A percentile compares a stretch with the other conserved stretches of the same genome.
These are phyloP conservation scores for Epirrita christyi DNA, from an alignment of 2,888 invertebrate species.

Conservation along the genomic window DNA sequence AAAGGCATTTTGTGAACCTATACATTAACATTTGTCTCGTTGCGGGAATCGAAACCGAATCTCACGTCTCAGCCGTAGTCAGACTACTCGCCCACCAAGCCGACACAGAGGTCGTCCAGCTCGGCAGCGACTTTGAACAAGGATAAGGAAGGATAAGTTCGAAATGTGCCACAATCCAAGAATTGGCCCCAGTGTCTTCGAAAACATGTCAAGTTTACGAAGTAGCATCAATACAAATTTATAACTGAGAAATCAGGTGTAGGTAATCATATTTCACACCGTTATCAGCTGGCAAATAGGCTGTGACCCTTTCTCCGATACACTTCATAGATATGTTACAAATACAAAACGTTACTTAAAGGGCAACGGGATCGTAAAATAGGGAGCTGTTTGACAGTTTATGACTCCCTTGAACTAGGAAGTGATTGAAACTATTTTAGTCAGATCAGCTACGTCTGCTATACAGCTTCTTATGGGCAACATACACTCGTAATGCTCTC, in stretches of 20 bases:
- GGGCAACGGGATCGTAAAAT: slow-evolving; percentile 24
- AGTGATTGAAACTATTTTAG: slow-evolving; percentile 49
- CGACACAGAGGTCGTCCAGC: too few relatives aligned
- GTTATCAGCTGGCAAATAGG: slow-evolving; percentile 37
- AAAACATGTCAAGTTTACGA: slow-evolving; percentile 22
- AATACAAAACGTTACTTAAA: slow-evolving; percentile 12
- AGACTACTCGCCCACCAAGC: too few relatives aligned
- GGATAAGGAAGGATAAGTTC: too few relatives aligned
- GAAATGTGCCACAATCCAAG: too few relatives aligned
- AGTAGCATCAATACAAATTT: slow-evolving; percentile 17
- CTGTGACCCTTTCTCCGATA: slow-evolving; percentile 33
- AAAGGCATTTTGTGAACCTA: too few relatives aligned
- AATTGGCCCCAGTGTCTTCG: too few relatives aligned
- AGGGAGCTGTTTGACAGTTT: slow-evolving; percentile 16
- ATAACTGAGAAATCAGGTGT: slow-evolving; percentile 10
- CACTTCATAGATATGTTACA: slow-evolving; percentile 27
- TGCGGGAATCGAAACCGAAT: too few relatives aligned
- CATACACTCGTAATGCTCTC: background rate
- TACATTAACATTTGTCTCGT: too few relatives aligned
- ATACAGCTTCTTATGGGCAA: too few relatives aligned
- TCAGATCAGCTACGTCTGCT: slow-evolving; percentile 8
- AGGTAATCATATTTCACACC: slow-evolving; percentile 22
- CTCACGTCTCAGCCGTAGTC: too few relatives aligned
- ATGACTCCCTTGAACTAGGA: slow-evolving; percentile 61
- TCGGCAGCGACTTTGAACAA: too few relatives aligned